These are phyloP conservation scores for Aleiodes testaceus DNA, from an alignment of 2,888 invertebrate genomes.

Conservation along the genomic window DNA sequence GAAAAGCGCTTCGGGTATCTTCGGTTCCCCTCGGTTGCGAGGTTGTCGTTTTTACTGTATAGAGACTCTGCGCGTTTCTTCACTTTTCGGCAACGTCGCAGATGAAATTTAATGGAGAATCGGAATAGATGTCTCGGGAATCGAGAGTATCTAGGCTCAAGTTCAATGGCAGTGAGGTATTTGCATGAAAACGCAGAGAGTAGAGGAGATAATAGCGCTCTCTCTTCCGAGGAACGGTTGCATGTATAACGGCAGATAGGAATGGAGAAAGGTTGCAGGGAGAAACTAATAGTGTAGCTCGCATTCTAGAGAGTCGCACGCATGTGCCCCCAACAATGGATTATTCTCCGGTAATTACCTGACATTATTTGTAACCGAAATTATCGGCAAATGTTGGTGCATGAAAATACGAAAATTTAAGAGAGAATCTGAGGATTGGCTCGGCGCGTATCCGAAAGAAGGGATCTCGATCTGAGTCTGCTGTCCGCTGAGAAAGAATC, in stretches of 20 bases:
- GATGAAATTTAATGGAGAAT: no score
- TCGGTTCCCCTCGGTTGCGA: neutral
- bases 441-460: constrained; percentile 26
- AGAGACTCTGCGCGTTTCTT: no score
- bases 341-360: neutral
- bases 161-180: constrained; percentile 48
- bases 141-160: neutral
- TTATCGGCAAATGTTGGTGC: neutral
- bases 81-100: no score
- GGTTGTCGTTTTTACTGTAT: neutral
- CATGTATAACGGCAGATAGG: constrained; percentile 46
- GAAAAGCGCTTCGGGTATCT: no score
- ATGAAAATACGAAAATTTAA: neutral
- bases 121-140: neutral
- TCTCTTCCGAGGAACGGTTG: constrained; percentile 1
- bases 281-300: neutral
- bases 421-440: constrained; percentile 1
- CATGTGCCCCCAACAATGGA: neutral
- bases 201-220: constrained; percentile 64
- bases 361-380: no score
- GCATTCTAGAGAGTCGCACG: constrained; percentile 2
- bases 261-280: constrained; percentile 52
- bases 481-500: constrained; percentile 51
- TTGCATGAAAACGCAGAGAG: constrained; percentile 66
- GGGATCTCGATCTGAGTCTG: constrained; percentile 59